Conservation (phyloP, 2,113 vertebrate species). For the Paedocypris sp. region DNA sequence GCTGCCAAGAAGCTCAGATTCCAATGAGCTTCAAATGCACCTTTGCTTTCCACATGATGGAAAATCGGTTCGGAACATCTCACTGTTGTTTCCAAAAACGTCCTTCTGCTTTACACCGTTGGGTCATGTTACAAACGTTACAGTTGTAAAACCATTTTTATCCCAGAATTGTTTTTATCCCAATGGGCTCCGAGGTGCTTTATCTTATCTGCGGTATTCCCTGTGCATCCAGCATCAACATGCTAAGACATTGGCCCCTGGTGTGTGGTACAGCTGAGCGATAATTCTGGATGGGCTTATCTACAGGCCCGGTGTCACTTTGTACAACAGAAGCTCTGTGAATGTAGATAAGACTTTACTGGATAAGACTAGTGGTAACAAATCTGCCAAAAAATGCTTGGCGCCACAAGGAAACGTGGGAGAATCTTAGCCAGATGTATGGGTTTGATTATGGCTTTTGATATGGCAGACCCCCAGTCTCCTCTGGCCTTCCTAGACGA, state of each 20-base stretch:
- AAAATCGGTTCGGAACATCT: constrained; percentile 25
- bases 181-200: not conserved
- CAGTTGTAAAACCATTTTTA: constrained; percentile 15
- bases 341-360: constrained; percentile 24
- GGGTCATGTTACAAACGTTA: constrained; percentile 8
- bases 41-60: constrained; percentile 35
- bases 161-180: not conserved
- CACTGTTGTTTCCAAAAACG: not conserved
- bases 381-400: too few species aligned
- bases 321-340: constrained; percentile 16
- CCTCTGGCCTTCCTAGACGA: too few species aligned
- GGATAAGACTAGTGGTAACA: constrained; percentile 12
- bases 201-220: not conserved
- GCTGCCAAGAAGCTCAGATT: constrained; percentile 48
- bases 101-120: not conserved
- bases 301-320: constrained; percentile 15
- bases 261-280: not conserved
- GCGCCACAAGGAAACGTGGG: not conserved
- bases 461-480: too few species aligned
- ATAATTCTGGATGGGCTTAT: constrained; percentile 22
- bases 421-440: not conserved
- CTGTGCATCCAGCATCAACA: not conserved
- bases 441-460: too few species aligned
- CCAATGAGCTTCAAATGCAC: constrained; percentile 39
- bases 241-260: not conserved